Evolutionary conservation across 1,140 invertebrate genomes (phyloP).

Genomic region (Aphidius gifuensis): DNA sequence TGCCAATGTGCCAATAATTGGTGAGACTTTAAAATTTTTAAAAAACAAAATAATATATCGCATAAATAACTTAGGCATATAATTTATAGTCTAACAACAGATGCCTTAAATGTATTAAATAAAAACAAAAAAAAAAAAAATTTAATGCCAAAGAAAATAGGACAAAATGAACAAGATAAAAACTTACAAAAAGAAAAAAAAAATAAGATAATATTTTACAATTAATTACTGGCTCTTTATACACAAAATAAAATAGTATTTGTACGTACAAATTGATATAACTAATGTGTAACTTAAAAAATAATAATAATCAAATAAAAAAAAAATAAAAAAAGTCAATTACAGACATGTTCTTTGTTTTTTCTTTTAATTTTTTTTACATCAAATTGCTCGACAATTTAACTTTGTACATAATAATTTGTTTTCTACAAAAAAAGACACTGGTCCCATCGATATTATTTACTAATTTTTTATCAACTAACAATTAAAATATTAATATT

Average conservation of each 20-base stretch:
- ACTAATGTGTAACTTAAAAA: not conserved
- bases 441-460: no score
- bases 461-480: no score
- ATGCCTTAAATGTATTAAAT: conserved; percentile 19
- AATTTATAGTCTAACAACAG: not conserved
- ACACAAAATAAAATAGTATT: conserved; percentile 14
- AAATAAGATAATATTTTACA: conserved; percentile 8
- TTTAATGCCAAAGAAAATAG: conserved; percentile 21
- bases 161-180: not conserved
- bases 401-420: no score
- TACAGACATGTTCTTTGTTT: not conserved
- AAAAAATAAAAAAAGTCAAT: conserved; percentile 5
- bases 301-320: not conserved
- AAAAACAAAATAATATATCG: not conserved
- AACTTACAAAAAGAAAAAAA: not conserved
- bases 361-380: not conserved
- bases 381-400: no score
- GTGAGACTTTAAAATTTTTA: not conserved
- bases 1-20: conserved; percentile 1
- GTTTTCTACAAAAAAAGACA: no score
- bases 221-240: conserved; percentile 6
- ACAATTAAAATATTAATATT: no score
- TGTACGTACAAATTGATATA: conserved; percentile 17
- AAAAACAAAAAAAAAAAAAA: not conserved
- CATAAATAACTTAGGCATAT: not conserved